Evolutionary conservation across 2,797 vertebrate genomes (phyloP), one percentile per base, ranked within the genome.

Genomic region (Dryobates pubescens): DNA sequence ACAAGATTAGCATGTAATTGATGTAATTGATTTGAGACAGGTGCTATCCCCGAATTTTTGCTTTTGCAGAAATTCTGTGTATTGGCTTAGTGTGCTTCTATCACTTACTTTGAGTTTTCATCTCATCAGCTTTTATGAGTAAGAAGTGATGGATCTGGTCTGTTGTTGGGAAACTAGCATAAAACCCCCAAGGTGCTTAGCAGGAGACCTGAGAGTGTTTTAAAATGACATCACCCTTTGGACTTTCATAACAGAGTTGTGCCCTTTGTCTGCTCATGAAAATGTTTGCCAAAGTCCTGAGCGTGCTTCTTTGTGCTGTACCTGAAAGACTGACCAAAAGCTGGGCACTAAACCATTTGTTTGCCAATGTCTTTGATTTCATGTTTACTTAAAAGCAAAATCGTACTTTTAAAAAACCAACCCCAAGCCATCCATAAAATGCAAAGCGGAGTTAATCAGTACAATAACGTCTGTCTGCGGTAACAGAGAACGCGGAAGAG

Each of bases 11-110:
- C 41, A 38, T 58, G 47, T 82, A 79, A 86, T 83, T 81, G 64
- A 43, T 58, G 47, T 79, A 79, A 84, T 83, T 82, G 64, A 77
- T 91, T 92, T 90, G 72, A 91, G 92, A 81, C 51, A 80, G 43
- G 69, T 93, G 56, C n/a, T 90, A 74, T 61, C 45, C 29, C 47
- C 88, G 69, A 56, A 41, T 76, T 91, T 95, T 86, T 67, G 19
- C 34, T 81, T 77, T 63, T 78, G 58, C 56, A 71, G 59, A 23
- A 77, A 26, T 86, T 88, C 62, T 74, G 0, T 58, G 16, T 70
- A 10, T 76, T 79, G 58, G 41, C 29, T 58, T 70, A 51, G 11
- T 51, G n/a, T 61, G 76, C 43, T n/a, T 79, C 30, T 68, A 13
- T 54, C 47, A 41, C 17, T 74, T 59, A 51, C 34, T 68, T 41